Conservation (phyloP, 1,140 invertebrate genomes). For the Oppia nitens region DNA sequence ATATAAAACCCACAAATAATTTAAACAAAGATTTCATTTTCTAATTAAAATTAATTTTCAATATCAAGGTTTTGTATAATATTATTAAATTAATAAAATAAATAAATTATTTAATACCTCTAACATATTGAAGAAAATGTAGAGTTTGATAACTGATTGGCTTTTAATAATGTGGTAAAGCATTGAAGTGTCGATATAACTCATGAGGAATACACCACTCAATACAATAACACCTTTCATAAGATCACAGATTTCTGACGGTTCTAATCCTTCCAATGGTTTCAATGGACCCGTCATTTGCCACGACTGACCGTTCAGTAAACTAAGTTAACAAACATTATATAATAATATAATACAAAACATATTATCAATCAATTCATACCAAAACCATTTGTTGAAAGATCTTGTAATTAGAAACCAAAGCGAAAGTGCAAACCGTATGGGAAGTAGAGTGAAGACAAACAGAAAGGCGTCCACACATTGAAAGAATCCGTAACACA, state of each 20-base stretch:
- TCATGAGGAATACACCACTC: constrained; percentile 61
- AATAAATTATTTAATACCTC: constrained; percentile 45
- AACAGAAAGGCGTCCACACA: constrained; percentile 97
- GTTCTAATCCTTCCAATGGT: constrained; percentile 40
- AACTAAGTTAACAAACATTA: background rate
- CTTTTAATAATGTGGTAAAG: constrained; percentile 97
- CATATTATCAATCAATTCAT: background rate
- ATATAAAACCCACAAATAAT: background rate
- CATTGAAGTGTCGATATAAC: constrained; percentile 88
- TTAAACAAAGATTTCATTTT: background rate
- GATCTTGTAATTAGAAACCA: constrained; percentile 56
- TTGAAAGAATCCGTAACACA: constrained; percentile 86
- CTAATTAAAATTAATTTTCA: background rate
- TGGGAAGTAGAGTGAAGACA: constrained; percentile 90
- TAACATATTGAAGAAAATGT: constrained; percentile 99
- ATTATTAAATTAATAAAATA: constrained; percentile 2
- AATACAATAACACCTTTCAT: constrained; percentile 79
- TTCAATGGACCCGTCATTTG: background rate
- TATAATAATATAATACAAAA: background rate
- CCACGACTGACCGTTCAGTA: background rate
- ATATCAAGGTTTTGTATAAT: background rate
- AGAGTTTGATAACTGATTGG: constrained; percentile 95
- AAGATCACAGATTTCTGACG: constrained; percentile 89
- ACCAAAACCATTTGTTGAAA: constrained; percentile 29
- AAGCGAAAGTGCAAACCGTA: constrained; percentile 70